These are phyloP conservation scores for Cryptoprocta ferox DNA, from an alignment of 2,797 vertebrate species.

Conservation along the genomic window DNA sequence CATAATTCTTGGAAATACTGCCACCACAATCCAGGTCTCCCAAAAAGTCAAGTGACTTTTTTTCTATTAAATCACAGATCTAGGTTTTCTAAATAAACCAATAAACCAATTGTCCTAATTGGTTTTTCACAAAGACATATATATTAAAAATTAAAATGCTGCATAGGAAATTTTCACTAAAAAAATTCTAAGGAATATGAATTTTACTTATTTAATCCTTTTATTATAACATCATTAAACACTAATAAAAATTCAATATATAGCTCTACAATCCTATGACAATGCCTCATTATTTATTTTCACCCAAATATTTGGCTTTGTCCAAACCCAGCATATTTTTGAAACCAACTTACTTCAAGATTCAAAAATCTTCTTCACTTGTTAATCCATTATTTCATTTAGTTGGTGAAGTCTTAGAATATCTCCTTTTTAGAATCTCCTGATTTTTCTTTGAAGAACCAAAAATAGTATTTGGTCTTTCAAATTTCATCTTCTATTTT, in stretches of 20 bases:
- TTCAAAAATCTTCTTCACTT: conserved; percentile 15
- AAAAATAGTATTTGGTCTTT: conserved; percentile 1
- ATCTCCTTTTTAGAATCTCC: not conserved
- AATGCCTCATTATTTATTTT: not conserved
- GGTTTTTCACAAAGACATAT: not conserved
- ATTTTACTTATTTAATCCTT: conserved; percentile 33
- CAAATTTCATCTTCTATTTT: not conserved
- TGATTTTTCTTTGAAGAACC: not conserved
- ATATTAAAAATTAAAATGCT: conserved; percentile 20
- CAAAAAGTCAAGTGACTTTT: not conserved
- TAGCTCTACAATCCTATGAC: not conserved
- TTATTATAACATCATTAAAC: conserved; percentile 1
- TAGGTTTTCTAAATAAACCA: not conserved
- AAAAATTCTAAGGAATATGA: not conserved
- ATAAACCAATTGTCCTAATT: not conserved
- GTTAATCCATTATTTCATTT: conserved; percentile 7
- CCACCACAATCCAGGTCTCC: not conserved
- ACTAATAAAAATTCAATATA: not conserved
- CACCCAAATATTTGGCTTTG: not conserved
- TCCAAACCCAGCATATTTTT: not conserved
- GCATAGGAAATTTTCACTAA: not conserved
- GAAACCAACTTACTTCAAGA: not conserved
- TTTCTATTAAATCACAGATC: not conserved
- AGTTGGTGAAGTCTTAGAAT: not conserved
- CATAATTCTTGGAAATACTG: not conserved